These are phyloP conservation scores for Sepioteuthis lessoniana DNA, from an alignment of 2,888 invertebrate genomes.

Conservation along the genomic window DNA sequence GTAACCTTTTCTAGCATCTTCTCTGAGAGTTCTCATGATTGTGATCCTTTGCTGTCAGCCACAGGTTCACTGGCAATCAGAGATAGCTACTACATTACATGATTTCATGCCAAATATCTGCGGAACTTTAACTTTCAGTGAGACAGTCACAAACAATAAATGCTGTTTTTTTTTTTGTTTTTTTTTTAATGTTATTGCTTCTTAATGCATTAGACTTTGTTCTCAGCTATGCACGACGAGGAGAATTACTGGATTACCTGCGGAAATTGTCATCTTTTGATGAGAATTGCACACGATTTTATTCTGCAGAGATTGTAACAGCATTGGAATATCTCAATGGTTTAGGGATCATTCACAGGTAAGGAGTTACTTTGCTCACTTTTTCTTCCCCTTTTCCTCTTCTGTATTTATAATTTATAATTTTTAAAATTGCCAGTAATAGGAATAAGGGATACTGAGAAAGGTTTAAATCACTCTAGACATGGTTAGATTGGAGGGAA, in stretches of 20 bases:
- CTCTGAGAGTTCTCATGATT: too few relatives aligned
- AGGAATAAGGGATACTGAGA: too few relatives aligned
- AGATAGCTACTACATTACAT: too few relatives aligned
- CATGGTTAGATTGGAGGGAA: too few relatives aligned
- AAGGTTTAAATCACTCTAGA: too few relatives aligned
- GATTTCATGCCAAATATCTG: too few relatives aligned
- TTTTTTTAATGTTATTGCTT: not conserved
- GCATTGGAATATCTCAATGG: conserved; percentile 93
- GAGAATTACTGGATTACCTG: conserved; percentile 93
- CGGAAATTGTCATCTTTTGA: conserved; percentile 91
- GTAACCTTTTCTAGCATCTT: too few relatives aligned
- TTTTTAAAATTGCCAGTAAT: too few relatives aligned
- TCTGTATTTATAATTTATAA: not conserved
- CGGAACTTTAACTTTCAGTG: too few relatives aligned
- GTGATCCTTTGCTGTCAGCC: too few relatives aligned
- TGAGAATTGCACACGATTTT: conserved; percentile 91
- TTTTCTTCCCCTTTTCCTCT: not conserved
- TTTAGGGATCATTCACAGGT: conserved; percentile 91
- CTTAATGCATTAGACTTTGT: conserved; percentile 83
- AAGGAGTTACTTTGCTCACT: conserved; percentile 50
- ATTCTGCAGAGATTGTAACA: conserved; percentile 92
- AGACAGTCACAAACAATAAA: too few relatives aligned
- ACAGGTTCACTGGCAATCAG: too few relatives aligned
- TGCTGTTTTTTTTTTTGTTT: conserved; percentile 48
- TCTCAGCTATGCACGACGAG: conserved; percentile 93